Evolutionary conservation across 2,113 vertebrate genomes (phyloP).

Genomic region (Mesembrinibis cayennensis): DNA sequence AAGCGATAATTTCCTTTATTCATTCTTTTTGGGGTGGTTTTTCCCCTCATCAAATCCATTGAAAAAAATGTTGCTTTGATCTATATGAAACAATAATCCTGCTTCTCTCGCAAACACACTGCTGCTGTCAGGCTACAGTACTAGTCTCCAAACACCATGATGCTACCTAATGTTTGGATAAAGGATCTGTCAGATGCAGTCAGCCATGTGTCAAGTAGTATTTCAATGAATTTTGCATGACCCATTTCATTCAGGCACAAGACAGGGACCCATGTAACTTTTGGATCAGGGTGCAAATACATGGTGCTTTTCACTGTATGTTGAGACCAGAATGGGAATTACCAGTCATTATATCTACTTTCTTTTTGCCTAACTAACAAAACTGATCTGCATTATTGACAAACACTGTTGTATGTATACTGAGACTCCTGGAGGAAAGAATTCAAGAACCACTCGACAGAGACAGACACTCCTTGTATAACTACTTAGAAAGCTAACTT

Average conservation of each 20-base stretch:
- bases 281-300: neutral
- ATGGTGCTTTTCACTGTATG: neutral
- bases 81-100: neutral
- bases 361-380: neutral
- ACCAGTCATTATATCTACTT: neutral
- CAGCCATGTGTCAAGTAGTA: neutral
- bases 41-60: neutral
- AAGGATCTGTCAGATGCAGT: neutral
- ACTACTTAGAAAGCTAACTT: neutral
- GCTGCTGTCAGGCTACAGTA: neutral
- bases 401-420: neutral
- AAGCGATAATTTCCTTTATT: neutral
- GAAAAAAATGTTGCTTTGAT: neutral
- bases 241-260: neutral
- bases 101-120: neutral
- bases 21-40: neutral
- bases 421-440: neutral
- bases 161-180: neutral
- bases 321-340: neutral
- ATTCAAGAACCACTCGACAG: neutral
- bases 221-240: neutral
- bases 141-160: neutral
- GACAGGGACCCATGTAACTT: neutral
- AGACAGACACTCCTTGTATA: neutral
- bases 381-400: neutral